Evolutionary conservation across 2,113 vertebrate genomes (phyloP).

Genomic region (Lycaon pictus): DNA sequence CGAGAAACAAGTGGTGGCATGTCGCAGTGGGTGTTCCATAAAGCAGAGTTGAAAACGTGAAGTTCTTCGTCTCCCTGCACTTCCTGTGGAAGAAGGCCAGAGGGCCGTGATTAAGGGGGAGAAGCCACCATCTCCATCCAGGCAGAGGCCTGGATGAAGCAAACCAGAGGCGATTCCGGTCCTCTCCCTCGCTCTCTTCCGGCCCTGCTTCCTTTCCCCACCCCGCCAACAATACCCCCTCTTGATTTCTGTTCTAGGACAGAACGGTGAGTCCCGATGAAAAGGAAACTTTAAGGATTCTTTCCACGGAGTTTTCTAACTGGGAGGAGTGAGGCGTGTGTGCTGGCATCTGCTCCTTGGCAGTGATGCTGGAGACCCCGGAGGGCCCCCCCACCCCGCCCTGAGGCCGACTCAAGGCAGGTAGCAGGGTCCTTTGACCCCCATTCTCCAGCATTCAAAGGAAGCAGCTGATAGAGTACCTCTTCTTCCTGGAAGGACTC

Average conservation of each 20-base stretch:
- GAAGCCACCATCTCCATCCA: not conserved
- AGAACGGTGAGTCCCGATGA: constrained; percentile 8
- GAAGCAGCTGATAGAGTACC: not conserved
- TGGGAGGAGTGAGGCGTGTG: not conserved
- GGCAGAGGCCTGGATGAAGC: constrained; percentile 43
- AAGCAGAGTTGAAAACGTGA: not conserved
- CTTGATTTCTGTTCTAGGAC: constrained; percentile 79
- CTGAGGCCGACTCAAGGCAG: not conserved
- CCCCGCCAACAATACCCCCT: constrained; percentile 81
- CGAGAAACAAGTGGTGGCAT: not conserved
- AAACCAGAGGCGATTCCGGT: constrained; percentile 68
- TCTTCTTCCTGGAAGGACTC: not conserved
- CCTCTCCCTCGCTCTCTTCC: constrained; percentile 77
- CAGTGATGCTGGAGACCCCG: not conserved
- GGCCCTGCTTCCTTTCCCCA: constrained; percentile 73
- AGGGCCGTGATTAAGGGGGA: not conserved
- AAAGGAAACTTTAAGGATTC: constrained; percentile 78
- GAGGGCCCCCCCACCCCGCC: no score
- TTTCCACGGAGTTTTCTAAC: constrained; percentile 56
- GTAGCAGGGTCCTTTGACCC: not conserved
- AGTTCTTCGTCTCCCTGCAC: not conserved
- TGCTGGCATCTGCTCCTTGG: not conserved
- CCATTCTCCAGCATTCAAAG: not conserved
- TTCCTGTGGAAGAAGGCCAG: constrained; percentile 28
- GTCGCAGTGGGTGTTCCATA: not conserved